These are phyloP conservation scores for Sinhomidia bicolor DNA, from an alignment of 2,888 invertebrate genomes.

Conservation along the genomic window DNA sequence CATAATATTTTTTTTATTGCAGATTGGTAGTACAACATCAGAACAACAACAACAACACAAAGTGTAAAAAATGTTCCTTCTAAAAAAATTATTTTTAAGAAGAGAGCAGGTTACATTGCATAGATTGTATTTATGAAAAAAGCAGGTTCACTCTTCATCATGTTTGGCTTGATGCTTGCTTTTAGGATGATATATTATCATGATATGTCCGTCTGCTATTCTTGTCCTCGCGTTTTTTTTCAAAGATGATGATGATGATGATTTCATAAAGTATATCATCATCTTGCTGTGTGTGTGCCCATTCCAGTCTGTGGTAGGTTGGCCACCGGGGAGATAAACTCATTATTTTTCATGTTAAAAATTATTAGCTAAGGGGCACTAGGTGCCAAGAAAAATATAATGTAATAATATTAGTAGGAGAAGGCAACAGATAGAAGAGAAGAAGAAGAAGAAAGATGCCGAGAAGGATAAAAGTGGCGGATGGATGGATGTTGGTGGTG, in stretches of 20 bases:
- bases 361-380: constrained; percentile 80
- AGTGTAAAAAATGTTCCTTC: neutral
- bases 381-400: constrained; percentile 77
- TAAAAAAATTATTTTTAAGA: neutral
- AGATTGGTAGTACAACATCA: constrained; percentile 5
- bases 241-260: constrained; percentile 17
- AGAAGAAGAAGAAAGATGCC: neutral
- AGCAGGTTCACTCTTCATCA: neutral
- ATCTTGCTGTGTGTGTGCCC: neutral
- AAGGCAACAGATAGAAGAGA: constrained; percentile 20
- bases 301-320: constrained; percentile 80
- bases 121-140: neutral
- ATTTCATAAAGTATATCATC: constrained; percentile 53
- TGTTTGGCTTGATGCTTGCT: neutral
- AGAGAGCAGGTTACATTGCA: too few species aligned
- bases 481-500: constrained; percentile 43
- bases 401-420: too few species aligned
- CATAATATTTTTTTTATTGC: neutral
- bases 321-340: constrained; percentile 80
- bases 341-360: constrained; percentile 80
- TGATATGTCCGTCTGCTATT: neutral
- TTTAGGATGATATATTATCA: constrained; percentile 11
- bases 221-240: neutral
- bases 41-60: too few species aligned
- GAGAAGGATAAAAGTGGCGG: neutral